Percentiles rank a stretch among this genome's conserved stretches.
Conservation (phyloP, 2,797 vertebrate species). For the Argentina silus region DNA sequence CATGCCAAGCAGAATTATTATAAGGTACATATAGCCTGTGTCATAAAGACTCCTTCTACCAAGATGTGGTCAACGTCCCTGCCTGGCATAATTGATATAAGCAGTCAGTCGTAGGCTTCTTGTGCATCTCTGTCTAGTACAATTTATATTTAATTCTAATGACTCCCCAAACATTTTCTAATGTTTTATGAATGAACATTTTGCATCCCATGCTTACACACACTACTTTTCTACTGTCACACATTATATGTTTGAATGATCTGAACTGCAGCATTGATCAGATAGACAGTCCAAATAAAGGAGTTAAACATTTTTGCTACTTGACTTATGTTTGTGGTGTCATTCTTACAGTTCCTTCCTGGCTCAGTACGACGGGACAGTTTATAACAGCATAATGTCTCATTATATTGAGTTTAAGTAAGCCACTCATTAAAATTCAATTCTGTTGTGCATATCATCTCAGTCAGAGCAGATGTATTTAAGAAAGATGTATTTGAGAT, state of each 20-base stretch:
- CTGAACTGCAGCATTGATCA: slow-evolving; percentile 71
- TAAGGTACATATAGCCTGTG: slow-evolving; percentile 67
- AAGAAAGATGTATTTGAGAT: no score
- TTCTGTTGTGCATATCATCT: no score
- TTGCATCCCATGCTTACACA: slow-evolving; percentile 74
- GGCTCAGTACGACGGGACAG: neutral
- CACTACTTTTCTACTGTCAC: slow-evolving; percentile 74
- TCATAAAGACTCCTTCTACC: slow-evolving; percentile 49
- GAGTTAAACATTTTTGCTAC: slow-evolving; percentile 77
- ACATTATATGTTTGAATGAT: slow-evolving; percentile 73
- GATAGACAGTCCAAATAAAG: slow-evolving; percentile 78
- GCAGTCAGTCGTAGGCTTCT: slow-evolving; percentile 56
- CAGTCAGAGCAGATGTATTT: no score
- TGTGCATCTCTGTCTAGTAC: slow-evolving; percentile 70
- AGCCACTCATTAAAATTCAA: no score
- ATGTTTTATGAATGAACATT: slow-evolving; percentile 72
- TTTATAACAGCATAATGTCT: no score
- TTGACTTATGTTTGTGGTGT: slow-evolving; percentile 42
- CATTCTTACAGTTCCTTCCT: neutral
- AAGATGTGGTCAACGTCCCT: slow-evolving; percentile 62
- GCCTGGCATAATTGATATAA: slow-evolving; percentile 61
- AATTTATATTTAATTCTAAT: slow-evolving; percentile 74
- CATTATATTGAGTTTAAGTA: no score
- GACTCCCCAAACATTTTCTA: slow-evolving; percentile 70
- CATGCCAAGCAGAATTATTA: slow-evolving; percentile 51